Conservation (phyloP, 2,888 invertebrate species). For the Coenonympha arcania region DNA sequence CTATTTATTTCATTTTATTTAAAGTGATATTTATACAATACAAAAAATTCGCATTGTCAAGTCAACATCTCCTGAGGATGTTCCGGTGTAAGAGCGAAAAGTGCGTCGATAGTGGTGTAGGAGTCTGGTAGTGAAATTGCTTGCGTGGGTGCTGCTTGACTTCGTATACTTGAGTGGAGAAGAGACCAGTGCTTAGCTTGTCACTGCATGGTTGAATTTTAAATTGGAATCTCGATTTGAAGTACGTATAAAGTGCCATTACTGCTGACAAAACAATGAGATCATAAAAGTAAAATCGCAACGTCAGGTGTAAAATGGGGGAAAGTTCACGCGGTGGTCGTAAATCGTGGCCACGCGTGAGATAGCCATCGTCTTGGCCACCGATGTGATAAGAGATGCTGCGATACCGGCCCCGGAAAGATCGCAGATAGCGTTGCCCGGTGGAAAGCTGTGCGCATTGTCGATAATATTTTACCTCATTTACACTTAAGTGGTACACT, state of each 20-base stretch:
- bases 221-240: no score
- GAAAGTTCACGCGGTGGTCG: conserved; percentile 25
- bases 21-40: no score
- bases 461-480: conserved; percentile 16
- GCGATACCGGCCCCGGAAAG: conserved; percentile 23
- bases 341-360: conserved; percentile 25
- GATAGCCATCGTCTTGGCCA: conserved; percentile 32
- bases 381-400: conserved; percentile 28
- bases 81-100: no score
- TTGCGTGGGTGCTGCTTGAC: no score
- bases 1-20: no score
- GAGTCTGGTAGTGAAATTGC: no score
- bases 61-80: no score
- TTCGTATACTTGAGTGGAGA: no score
- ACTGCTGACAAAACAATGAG: neutral
- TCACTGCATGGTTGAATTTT: neutral
- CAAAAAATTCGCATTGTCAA: no score
- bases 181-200: neutral
- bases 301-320: conserved; percentile 21
- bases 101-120: no score
- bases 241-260: neutral
- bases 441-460: conserved; percentile 21
- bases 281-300: conserved; percentile 2
- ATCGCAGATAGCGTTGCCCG: conserved; percentile 20
- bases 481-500: conserved; percentile 2